Base-by-base conservation (phyloP, 2,113 vertebrate genomes). In the Amphiprion percula region DNA sequence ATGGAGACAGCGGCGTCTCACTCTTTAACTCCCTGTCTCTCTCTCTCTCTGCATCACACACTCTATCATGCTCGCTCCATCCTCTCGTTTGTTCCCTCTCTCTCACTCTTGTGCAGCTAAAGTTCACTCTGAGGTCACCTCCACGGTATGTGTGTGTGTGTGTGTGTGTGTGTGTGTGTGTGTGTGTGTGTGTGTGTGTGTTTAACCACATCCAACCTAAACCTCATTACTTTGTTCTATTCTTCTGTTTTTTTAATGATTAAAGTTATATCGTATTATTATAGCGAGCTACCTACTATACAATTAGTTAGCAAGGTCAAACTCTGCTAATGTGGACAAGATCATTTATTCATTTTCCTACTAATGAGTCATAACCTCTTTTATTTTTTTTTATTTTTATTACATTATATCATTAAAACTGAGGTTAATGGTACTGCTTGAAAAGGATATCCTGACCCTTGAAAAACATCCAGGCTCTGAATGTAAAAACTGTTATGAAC, bases 1-100 rank as follows among this genome's bases (percentile, higher is more conserved):
- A 88, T 88, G 59, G 64, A 88, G 86, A 87, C 86, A 90, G 77
- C 15, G 79, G 86, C 84, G 81, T 87, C 89, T 53, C 67, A 54
- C 63, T 68, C 30, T 30, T 30, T 30, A 30, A 30, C 30, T 30
- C 30, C 30, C 30, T 5, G 30, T 30, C 30, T 30, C 30, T 30
- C 30, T 30, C 30, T 30, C 30, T 30, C 30, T 30, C 30, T 30
- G 30, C 30, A 30, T 76, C 80, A 56, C 66, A 55, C 68, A 64
- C 65, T 54, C 59, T 60, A 68, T 72, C 62, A 41, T 26, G 76
- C 68, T 62, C 4, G 0, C 47, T 81, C 30, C 12, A 37, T 10
- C 44, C n/a, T 23, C 33, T 64, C 6, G 24, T 49, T 28, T 46
- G 4, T 62, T 24, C 54, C 44, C 37, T 71, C 66, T 47, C 15